phyloP scores from a whole-genome alignment of 2,797 vertebrate genomes.

The Brachymystax lenok region DNA sequence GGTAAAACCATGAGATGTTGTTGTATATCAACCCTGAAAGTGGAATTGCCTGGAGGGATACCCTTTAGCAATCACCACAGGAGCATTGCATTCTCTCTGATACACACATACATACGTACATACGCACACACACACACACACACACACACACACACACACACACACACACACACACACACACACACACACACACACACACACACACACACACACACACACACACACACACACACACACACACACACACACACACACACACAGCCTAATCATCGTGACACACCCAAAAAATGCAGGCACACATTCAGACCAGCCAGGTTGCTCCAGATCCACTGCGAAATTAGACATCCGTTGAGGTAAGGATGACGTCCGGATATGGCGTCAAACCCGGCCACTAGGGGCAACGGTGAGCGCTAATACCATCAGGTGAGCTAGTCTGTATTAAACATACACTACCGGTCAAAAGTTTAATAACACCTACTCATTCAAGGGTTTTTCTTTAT shows the following conservation, averaged over 20 bases:
- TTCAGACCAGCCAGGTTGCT: too few species aligned
- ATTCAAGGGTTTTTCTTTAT: too few species aligned
- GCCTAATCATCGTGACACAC: too few species aligned
- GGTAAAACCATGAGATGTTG: too few species aligned
- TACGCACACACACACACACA: slow-evolving; percentile 11
- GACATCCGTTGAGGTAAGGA: too few species aligned
- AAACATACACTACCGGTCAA: not conserved
- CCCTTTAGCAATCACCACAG: slow-evolving; percentile 3
- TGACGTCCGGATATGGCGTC: too few species aligned
- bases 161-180: slow-evolving; percentile 11
- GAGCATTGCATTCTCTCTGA: not conserved
- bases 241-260: too few species aligned
- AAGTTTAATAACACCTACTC: too few species aligned
- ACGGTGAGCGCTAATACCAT: not conserved
- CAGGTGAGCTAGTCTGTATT: not conserved
- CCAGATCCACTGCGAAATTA: too few species aligned
- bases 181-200: slow-evolving; percentile 3
- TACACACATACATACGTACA: not conserved
- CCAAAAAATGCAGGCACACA: too few species aligned
- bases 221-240: too few species aligned
- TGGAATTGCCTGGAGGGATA: slow-evolving; percentile 4
- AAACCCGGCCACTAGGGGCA: too few species aligned
- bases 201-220: not conserved
- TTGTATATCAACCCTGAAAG: not conserved
- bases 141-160: slow-evolving; percentile 1